Conservation (phyloP, 2,888 invertebrate genomes). For the Uropetala carovei region DNA sequence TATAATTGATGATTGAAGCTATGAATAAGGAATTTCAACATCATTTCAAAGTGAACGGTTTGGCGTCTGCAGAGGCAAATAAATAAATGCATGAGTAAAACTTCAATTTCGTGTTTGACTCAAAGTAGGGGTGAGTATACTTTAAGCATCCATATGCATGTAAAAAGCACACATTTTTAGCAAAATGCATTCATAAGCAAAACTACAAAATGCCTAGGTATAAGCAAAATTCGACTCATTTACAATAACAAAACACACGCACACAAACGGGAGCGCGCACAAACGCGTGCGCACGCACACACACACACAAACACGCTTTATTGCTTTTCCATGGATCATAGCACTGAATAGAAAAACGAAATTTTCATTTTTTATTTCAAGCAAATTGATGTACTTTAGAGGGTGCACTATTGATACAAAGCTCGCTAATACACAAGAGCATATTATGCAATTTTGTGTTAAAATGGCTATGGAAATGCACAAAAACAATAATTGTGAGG, state of each 20-base stretch:
- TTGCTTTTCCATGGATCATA: conserved; percentile 58
- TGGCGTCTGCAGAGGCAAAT: background rate
- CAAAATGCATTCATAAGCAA: conserved; percentile 37
- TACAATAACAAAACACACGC: conserved; percentile 15
- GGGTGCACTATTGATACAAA: too few species aligned
- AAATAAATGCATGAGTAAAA: background rate
- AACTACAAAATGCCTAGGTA: conserved; percentile 36
- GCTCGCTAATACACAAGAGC: too few species aligned
- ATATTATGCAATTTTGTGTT: too few species aligned
- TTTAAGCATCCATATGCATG: background rate
- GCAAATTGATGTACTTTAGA: too few species aligned
- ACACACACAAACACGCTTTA: background rate
- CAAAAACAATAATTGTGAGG: too few species aligned
- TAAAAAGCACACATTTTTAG: conserved; percentile 29
- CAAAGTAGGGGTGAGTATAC: background rate
- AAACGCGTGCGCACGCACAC: conserved; percentile 46
- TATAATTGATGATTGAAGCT: background rate
- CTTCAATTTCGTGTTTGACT: background rate
- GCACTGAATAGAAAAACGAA: background rate
- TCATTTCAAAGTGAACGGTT: background rate
- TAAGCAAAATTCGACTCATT: conserved; percentile 37
- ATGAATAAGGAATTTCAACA: background rate
- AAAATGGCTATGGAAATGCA: too few species aligned
- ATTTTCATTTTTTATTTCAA: too few species aligned
- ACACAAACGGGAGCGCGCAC: background rate